phyloP scores from a whole-genome alignment of 2,797 vertebrate genomes.

The Clarias laeviceps region DNA sequence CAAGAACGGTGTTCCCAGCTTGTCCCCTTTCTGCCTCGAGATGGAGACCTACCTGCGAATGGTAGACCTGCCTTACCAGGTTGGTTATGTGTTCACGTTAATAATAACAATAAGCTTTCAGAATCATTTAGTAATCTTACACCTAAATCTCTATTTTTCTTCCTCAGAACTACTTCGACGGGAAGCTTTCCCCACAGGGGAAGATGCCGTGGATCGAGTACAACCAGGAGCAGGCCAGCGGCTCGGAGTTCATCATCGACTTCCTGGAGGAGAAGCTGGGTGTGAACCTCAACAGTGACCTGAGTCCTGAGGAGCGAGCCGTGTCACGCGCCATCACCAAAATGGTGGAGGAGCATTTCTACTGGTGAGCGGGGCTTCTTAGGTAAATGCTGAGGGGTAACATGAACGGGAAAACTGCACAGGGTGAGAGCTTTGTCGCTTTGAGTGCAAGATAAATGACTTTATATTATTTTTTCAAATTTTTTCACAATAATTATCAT shows the following conservation, averaged over 20 bases:
- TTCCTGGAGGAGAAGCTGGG: constrained; percentile 96
- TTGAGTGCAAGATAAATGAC: neutral
- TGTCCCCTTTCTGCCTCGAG: constrained; percentile 97
- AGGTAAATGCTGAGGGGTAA: no score
- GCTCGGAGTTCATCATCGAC: constrained; percentile 96
- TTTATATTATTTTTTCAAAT: neutral
- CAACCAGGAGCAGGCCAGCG: constrained; percentile 90
- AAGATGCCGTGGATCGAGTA: constrained; percentile 99
- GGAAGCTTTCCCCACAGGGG: constrained; percentile 95
- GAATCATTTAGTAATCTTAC: neutral
- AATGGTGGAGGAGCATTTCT: constrained; percentile 98
- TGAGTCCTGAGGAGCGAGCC: constrained; percentile 88
- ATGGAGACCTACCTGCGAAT: constrained; percentile 98
- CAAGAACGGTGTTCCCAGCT: constrained; percentile 87
- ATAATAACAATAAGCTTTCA: neutral
- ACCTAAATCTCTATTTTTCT: no score
- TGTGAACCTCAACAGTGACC: constrained; percentile 89
- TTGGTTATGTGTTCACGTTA: constrained; percentile 59
- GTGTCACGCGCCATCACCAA: constrained; percentile 91
- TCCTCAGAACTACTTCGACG: constrained; percentile 94
- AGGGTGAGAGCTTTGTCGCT: neutral
- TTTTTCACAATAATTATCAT: neutral
- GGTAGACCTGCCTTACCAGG: constrained; percentile 97
- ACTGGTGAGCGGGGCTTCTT: constrained; percentile 82
- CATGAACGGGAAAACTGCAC: neutral